Conservation (phyloP, 2,888 invertebrate species). For the Sminthurinus aureus region DNA sequence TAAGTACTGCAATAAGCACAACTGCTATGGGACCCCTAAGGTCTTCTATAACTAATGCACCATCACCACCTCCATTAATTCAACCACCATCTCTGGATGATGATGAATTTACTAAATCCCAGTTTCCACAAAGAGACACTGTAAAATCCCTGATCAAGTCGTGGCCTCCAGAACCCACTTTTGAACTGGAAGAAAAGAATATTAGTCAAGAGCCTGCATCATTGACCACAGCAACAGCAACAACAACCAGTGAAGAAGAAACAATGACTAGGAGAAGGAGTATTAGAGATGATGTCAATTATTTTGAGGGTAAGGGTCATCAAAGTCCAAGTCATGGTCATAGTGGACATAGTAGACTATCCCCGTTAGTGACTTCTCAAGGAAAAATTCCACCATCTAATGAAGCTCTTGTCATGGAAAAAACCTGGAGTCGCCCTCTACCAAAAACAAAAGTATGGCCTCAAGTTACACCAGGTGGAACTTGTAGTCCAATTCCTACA, state of each 20-base stretch:
- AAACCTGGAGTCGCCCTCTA: conserved; percentile 68
- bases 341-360: background rate
- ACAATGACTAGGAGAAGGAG: conserved; percentile 5
- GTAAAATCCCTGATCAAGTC: conserved; percentile 35
- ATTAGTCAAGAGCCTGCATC: background rate
- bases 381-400: conserved; percentile 62
- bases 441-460: conserved; percentile 69
- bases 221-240: background rate
- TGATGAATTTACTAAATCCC: conserved; percentile 20
- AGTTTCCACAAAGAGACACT: conserved; percentile 20
- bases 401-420: conserved; percentile 74
- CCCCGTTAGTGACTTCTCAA: conserved; percentile 58
- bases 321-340: no score
- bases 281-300: conserved; percentile 29
- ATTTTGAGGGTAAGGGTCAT: conserved; percentile 28
- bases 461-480: conserved; percentile 64
- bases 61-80: background rate
- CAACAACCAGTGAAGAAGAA: conserved; percentile 2
- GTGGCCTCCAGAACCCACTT: conserved; percentile 40
- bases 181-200: background rate
- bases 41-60: background rate
- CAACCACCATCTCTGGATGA: background rate
- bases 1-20: background rate
- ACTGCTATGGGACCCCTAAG: conserved; percentile 49
- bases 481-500: conserved; percentile 4